Percentiles rank a stretch among this genome's conserved stretches.
Conservation (phyloP, 2,797 vertebrate species). For the Peromyscus aztecus region DNA sequence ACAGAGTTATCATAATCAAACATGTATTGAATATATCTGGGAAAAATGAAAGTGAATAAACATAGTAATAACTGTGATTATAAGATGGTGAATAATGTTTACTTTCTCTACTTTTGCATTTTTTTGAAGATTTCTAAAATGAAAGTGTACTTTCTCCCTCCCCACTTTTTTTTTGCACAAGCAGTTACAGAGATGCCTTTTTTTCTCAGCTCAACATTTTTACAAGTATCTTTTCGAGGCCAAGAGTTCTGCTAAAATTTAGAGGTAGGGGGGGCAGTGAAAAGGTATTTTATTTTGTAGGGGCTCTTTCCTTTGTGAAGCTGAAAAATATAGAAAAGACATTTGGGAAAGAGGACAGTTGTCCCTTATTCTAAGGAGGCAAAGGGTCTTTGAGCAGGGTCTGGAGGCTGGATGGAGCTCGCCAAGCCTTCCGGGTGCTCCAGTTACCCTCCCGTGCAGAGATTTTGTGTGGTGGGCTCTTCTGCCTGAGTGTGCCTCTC, state of each 20-base stretch:
- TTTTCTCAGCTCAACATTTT: not conserved
- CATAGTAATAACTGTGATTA: not conserved
- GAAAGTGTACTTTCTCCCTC: not conserved
- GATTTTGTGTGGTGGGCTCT: not conserved
- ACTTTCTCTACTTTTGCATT: not conserved
- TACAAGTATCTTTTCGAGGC: not conserved
- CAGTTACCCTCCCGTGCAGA: not conserved
- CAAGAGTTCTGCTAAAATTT: not conserved
- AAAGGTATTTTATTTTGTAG: constrained; percentile 1
- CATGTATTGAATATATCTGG: not conserved
- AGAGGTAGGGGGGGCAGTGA: not conserved
- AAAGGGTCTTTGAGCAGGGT: not conserved
- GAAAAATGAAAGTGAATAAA: not conserved
- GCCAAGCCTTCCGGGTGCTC: too few species aligned
- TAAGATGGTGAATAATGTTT: not conserved
- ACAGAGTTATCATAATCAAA: not conserved
- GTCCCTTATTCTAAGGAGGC: not conserved
- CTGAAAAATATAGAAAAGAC: not conserved
- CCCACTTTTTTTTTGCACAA: not conserved
- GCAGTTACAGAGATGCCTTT: not conserved
- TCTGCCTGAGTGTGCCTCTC: not conserved
- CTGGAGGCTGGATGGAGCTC: rapidly evolving
- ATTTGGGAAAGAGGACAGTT: not conserved
- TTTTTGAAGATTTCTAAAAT: constrained; percentile 38
- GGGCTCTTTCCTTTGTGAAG: not conserved